Conservation (phyloP, 1,140 invertebrate species). For the Bombus superbus region DNA sequence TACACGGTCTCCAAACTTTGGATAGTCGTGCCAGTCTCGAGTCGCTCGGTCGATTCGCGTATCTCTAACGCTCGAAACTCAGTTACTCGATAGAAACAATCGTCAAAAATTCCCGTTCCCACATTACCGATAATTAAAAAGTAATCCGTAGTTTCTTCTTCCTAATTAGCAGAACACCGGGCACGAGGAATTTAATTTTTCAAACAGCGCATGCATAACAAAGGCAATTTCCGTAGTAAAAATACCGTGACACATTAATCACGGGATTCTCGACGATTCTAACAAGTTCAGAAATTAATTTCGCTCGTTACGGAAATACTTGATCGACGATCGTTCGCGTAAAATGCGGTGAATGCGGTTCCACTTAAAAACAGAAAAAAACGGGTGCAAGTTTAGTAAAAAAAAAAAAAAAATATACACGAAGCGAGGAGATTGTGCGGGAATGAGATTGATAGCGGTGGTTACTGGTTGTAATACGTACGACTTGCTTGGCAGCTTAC, state of each 20-base stretch:
- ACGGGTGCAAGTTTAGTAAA: not conserved
- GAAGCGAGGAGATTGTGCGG: conserved; percentile 21
- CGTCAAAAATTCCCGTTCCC: not conserved
- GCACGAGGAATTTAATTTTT: not conserved
- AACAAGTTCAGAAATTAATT: not conserved
- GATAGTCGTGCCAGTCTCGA: too few species aligned
- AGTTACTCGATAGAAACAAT: not conserved
- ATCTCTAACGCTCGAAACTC: not conserved
- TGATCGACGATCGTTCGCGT: not conserved
- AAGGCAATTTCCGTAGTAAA: not conserved
- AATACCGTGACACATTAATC: not conserved
- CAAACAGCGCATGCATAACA: not conserved
- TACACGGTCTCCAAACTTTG: too few species aligned
- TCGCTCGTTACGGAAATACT: not conserved
- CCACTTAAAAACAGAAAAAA: not conserved
- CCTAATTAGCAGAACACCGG: not conserved
- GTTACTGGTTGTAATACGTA: conserved; percentile 33
- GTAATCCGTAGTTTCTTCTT: not conserved
- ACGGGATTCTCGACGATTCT: not conserved
- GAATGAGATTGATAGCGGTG: conserved; percentile 49
- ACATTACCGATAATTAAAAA: not conserved
- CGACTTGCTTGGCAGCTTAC: conserved; percentile 37
- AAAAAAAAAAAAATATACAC: not conserved
- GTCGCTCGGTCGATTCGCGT: too few species aligned
- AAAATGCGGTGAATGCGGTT: not conserved